Evolutionary conservation across 2,888 invertebrate species (phyloP).

Genomic region (Lepidocyrtoides sp.): DNA sequence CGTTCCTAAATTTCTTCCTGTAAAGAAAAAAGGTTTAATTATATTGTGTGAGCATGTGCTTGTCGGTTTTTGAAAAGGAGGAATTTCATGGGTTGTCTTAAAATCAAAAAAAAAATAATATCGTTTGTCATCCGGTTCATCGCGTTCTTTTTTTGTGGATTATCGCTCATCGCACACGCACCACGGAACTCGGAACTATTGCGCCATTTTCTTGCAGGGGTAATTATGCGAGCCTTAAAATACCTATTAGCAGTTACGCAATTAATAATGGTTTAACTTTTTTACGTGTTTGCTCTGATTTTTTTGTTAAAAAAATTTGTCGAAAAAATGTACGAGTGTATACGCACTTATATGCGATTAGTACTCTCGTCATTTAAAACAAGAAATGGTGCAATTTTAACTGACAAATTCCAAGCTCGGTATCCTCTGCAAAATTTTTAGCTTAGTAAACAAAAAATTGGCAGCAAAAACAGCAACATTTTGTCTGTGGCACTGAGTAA

Average conservation of each 20-base stretch:
- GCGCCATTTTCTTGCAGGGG: neutral
- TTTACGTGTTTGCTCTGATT: neutral
- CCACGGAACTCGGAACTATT: slow-evolving; percentile 13
- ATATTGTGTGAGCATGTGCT: no score
- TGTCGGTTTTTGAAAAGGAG: neutral
- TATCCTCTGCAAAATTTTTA: neutral
- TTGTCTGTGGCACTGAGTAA: slow-evolving; percentile 5
- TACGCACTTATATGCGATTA: neutral
- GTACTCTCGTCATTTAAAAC: neutral
- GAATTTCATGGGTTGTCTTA: neutral
- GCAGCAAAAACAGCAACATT: neutral
- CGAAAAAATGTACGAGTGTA: neutral
- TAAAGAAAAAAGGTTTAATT: no score
- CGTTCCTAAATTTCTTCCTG: no score
- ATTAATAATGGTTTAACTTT: neutral
- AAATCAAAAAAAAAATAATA: neutral
- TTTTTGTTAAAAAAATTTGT: neutral
- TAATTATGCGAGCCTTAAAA: neutral
- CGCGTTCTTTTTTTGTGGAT: neutral
- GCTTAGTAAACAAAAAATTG: neutral
- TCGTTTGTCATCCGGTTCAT: neutral
- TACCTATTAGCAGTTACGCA: neutral
- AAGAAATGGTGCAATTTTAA: slow-evolving; percentile 2
- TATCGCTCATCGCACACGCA: slow-evolving; percentile 19
- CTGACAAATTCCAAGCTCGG: neutral